phyloP scores from a whole-genome alignment of 2,888 invertebrate genomes.

The Zaprionus lineosus region DNA sequence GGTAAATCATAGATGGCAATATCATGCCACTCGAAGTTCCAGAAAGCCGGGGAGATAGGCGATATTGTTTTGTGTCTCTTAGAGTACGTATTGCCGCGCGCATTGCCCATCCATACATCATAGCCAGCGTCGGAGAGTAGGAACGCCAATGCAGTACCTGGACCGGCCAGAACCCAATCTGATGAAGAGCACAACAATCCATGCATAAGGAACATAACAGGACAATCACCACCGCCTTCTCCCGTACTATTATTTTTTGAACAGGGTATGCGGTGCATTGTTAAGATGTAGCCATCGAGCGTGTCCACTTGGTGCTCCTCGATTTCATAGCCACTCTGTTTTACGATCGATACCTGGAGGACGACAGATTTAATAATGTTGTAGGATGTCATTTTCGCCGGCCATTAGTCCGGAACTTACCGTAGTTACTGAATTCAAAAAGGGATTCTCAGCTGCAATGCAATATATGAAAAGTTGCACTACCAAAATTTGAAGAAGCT shows the following conservation, averaged over 20 bases:
- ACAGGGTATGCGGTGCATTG: conserved; percentile 77
- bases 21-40: conserved; percentile 78
- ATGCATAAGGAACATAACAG: conserved; percentile 74
- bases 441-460: conserved; percentile 39
- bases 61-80: conserved; percentile 61
- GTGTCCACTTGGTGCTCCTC: conserved; percentile 85
- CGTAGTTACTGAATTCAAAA: conserved; percentile 64
- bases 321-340: conserved; percentile 65
- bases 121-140: conserved; percentile 73
- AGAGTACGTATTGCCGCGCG: conserved; percentile 77
- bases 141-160: conserved; percentile 63
- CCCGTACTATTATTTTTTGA: conserved; percentile 46
- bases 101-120: conserved; percentile 79
- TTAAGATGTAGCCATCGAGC: conserved; percentile 75
- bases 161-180: conserved; percentile 74
- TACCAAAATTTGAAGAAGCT: conserved; percentile 30
- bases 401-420: conserved; percentile 31
- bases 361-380: background rate
- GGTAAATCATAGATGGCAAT: conserved; percentile 74
- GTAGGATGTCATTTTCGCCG: background rate
- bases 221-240: conserved; percentile 47
- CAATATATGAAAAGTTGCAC: conserved; percentile 30
- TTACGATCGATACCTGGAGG: conserved; percentile 30
- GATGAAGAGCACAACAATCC: conserved; percentile 76
- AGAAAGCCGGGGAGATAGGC: conserved; percentile 58